These are phyloP conservation scores for Scomber colias DNA, from an alignment of 2,113 vertebrate genomes.

Conservation along the genomic window DNA sequence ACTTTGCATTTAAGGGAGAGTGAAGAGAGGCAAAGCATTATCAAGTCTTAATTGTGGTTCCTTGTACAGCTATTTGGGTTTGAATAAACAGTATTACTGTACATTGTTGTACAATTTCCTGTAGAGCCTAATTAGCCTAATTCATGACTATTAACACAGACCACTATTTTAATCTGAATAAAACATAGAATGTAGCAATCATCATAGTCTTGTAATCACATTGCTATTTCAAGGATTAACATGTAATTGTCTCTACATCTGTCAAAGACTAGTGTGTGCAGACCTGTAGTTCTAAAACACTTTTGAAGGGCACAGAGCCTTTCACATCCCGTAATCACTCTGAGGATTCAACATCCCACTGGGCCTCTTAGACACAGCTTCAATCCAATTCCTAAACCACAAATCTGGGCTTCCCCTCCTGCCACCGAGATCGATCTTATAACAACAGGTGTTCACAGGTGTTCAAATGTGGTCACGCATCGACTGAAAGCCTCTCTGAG, in stretches of 20 bases:
- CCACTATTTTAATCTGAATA: neutral
- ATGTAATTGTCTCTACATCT: neutral
- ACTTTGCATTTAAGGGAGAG: constrained; percentile 10
- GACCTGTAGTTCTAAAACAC: constrained; percentile 53
- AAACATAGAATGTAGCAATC: neutral
- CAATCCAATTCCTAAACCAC: constrained; percentile 70
- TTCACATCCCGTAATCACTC: constrained; percentile 68
- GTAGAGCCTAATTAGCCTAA: too few species aligned
- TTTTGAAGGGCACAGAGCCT: constrained; percentile 73
- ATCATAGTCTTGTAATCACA: neutral
- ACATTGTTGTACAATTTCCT: neutral
- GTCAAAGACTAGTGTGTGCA: constrained; percentile 18
- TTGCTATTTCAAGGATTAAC: neutral
- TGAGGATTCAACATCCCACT: constrained; percentile 68
- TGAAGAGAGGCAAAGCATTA: constrained; percentile 9
- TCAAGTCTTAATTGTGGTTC: constrained; percentile 22
- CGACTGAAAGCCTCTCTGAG: constrained; percentile 62
- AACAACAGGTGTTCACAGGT: constrained; percentile 77
- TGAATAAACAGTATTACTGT: too few species aligned
- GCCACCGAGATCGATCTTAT: constrained; percentile 70
- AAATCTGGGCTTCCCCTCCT: constrained; percentile 67
- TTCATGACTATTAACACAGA: neutral
- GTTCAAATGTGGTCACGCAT: constrained; percentile 67
- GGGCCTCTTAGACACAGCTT: constrained; percentile 71
- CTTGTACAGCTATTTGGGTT: too few species aligned